phyloP scores from a whole-genome alignment of 2,888 invertebrate genomes.

The Sarcophaga caerulescens region DNA sequence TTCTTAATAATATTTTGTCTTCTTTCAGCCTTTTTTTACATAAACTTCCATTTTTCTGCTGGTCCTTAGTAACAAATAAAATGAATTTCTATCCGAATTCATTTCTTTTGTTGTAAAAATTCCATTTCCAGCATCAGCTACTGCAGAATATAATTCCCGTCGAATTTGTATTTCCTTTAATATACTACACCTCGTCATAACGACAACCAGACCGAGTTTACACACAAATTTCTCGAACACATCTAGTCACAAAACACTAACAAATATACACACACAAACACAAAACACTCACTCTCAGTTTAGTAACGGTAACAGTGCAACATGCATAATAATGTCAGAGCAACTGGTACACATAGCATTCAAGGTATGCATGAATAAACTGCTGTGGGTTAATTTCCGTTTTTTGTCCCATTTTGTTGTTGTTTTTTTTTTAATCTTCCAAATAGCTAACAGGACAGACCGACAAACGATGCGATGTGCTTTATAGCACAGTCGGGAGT shows the following conservation, averaged over 20 bases:
- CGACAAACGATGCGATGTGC: not conserved
- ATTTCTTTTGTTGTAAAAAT: not conserved
- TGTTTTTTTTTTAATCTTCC: not conserved
- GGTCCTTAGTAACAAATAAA: not conserved
- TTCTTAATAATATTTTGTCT: too few relatives aligned
- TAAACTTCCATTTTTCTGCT: not conserved
- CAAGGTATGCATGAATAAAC: constrained; percentile 42
- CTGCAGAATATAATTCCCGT: too few relatives aligned
- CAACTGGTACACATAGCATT: not conserved
- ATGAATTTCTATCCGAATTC: not conserved
- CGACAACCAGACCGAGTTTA: not conserved
- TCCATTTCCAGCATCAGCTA: not conserved
- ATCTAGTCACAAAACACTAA: not conserved
- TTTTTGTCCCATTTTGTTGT: constrained; percentile 48
- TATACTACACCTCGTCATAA: not conserved
- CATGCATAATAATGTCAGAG: not conserved
- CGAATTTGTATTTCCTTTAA: too few relatives aligned
- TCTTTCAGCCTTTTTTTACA: too few relatives aligned
- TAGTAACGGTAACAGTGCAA: too few relatives aligned
- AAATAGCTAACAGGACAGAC: too few relatives aligned
- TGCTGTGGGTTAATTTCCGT: constrained; percentile 55
- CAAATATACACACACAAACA: not conserved
- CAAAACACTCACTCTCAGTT: not conserved
- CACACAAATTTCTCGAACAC: not conserved
- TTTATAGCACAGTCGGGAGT: not conserved